A percentile compares a stretch with the other conserved stretches of the same genome.
Conservation (phyloP, 1,140 invertebrate genomes). For the Phymastichus coffea region DNA sequence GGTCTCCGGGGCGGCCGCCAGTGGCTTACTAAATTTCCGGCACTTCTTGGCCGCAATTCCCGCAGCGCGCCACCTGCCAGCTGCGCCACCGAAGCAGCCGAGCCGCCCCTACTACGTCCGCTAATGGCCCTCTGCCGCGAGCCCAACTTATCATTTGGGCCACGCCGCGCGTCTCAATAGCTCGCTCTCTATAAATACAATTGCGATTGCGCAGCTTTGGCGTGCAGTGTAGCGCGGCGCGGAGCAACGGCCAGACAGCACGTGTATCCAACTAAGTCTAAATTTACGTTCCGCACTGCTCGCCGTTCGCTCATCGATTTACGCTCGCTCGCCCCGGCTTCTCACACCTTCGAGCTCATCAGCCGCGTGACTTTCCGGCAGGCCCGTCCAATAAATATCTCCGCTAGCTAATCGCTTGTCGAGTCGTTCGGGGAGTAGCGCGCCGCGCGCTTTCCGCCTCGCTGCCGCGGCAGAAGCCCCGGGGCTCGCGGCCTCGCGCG, state of each 20-base stretch:
- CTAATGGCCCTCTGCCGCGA: background rate
- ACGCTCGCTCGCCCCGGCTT: background rate
- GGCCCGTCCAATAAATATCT: constrained; percentile 15
- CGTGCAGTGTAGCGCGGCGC: too few species aligned
- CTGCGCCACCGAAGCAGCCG: background rate
- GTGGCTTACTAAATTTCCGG: constrained; percentile 55
- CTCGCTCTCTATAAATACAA: background rate
- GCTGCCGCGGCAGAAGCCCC: too few species aligned
- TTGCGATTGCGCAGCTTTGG: background rate
- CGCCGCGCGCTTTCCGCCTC: constrained; percentile 14
- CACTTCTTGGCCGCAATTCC: constrained; percentile 38
- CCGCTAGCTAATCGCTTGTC: background rate
- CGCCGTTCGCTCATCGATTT: constrained; percentile 8
- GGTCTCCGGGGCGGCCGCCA: constrained; percentile 47
- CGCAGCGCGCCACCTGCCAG: constrained; percentile 16
- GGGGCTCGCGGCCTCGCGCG: too few species aligned
- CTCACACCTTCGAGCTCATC: constrained; percentile 24
- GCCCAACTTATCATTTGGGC: too few species aligned
- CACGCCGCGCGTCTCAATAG: background rate
- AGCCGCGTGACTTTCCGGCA: constrained; percentile 30
- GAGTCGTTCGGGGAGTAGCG: too few species aligned
- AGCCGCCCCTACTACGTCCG: too few species aligned
- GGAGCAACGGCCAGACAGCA: too few species aligned
- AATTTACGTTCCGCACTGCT: background rate
- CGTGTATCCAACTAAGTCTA: too few species aligned